These are phyloP conservation scores for Apeira syringaria DNA, from an alignment of 2,888 invertebrate genomes.

Conservation along the genomic window DNA sequence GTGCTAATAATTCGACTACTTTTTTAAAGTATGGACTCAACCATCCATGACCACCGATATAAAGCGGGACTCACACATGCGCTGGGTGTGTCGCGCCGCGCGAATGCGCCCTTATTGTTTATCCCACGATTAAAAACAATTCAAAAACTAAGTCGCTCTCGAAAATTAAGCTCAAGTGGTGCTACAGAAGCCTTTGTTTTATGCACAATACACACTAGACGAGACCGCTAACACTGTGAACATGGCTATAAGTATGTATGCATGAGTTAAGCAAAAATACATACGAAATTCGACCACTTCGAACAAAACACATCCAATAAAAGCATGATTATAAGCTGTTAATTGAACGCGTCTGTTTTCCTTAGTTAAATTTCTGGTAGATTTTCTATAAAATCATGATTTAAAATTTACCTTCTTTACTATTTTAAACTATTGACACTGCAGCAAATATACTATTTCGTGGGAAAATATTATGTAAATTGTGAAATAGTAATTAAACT, in stretches of 20 bases:
- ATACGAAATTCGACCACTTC: no score
- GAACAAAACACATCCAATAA: no score
- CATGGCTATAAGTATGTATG: background rate
- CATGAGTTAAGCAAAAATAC: no score
- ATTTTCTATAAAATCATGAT: no score
- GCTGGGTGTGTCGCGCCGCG: conserved; percentile 66
- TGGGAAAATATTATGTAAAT: no score
- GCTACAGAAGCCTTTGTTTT: conserved; percentile 73
- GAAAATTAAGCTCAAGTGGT: conserved; percentile 79
- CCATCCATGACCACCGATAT: conserved; percentile 31
- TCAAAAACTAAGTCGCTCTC: conserved; percentile 80
- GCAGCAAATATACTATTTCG: no score
- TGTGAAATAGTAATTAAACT: no score
- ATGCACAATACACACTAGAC: conserved; percentile 70
- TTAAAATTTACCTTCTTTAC: no score
- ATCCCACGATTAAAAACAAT: conserved; percentile 82
- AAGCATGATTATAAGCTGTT: no score
- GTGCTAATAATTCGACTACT: conserved; percentile 30
- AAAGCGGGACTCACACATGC: conserved; percentile 55
- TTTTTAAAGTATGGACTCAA: conserved; percentile 34
- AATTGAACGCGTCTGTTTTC: no score
- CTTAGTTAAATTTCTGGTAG: no score
- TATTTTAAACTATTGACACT: no score
- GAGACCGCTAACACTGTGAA: conserved; percentile 44
- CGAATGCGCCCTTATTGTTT: conserved; percentile 74